phyloP scores from a whole-genome alignment of 1,140 invertebrate genomes.

The Planococcus citri region DNA sequence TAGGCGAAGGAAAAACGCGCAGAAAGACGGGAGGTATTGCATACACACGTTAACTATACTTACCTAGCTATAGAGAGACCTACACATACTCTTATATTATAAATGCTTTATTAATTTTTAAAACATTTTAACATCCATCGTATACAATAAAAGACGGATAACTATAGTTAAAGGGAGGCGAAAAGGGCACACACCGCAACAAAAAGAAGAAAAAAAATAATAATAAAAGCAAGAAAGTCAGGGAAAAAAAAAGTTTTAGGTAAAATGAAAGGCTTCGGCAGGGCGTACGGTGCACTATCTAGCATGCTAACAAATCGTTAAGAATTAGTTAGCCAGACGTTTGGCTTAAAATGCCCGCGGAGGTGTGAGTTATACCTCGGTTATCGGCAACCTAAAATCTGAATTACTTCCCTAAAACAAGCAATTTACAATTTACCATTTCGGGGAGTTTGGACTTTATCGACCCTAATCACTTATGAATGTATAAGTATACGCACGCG shows the following conservation, averaged over 20 bases:
- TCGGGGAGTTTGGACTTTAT: conserved; percentile 9
- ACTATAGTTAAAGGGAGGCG: background rate
- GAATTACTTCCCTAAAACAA: conserved; percentile 16
- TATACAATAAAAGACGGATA: background rate
- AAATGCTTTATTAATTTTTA: background rate
- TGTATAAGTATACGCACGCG: conserved; percentile 16
- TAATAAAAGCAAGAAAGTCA: no score
- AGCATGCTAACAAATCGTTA: conserved; percentile 20
- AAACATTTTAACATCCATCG: background rate
- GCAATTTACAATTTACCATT: conserved; percentile 20
- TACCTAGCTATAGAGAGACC: no score
- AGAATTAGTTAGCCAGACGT: conserved; percentile 18
- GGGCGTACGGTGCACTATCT: background rate
- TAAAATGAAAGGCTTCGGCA: no score
- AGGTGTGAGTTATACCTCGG: conserved; percentile 14
- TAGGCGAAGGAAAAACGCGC: no score
- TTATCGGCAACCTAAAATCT: conserved; percentile 13
- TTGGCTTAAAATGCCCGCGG: conserved; percentile 16
- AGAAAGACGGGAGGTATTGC: no score
- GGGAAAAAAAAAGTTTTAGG: background rate
- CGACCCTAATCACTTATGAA: conserved; percentile 18
- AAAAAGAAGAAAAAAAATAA: no score
- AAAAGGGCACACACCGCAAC: background rate
- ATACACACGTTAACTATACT: no score
- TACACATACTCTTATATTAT: no score